Conservation (phyloP, 1,140 invertebrate species). For the Ylistrum balloti region DNA sequence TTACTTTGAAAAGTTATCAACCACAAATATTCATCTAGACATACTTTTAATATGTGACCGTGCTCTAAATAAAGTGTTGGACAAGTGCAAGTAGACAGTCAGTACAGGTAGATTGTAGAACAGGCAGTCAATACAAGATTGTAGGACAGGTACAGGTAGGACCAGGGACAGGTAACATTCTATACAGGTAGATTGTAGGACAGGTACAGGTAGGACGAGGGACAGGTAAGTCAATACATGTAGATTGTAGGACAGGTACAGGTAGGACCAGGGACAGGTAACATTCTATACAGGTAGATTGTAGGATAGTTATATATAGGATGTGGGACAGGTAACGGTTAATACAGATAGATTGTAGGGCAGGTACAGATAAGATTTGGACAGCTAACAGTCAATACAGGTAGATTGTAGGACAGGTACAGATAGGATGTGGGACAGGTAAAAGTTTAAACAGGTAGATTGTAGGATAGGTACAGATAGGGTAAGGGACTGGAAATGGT, state of each 20-base stretch:
- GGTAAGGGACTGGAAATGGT: background rate
- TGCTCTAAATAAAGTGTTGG: background rate
- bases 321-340: background rate
- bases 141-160: background rate
- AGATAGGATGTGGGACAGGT: background rate
- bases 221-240: background rate
- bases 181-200: background rate
- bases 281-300: background rate
- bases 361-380: background rate
- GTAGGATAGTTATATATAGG: background rate
- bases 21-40: too few relatives aligned
- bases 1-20: too few relatives aligned
- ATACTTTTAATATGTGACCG: too few relatives aligned
- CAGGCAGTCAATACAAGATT: background rate
- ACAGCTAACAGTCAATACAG: background rate
- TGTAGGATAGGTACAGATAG: background rate
- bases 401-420: background rate
- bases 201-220: background rate
- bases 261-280: background rate
- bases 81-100: too few relatives aligned
- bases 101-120: background rate
- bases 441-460: background rate
- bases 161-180: background rate
- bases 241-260: background rate
- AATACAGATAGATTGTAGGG: background rate